These are phyloP conservation scores for Noctua pronuba DNA, from an alignment of 2,888 invertebrate species.

Conservation along the genomic window DNA sequence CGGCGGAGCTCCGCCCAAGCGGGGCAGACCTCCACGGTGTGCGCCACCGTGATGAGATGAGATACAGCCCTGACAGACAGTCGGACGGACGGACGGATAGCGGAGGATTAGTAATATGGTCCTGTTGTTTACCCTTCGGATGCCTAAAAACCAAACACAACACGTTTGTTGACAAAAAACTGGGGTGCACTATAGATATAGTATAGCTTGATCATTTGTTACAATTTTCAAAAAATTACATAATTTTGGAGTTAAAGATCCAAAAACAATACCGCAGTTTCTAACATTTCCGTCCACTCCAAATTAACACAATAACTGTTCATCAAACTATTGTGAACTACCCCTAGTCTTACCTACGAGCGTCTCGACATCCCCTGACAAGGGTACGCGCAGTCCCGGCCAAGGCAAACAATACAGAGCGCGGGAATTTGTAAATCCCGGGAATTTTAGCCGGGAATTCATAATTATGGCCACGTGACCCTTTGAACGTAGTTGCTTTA, in stretches of 20 bases:
- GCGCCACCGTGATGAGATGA: no score
- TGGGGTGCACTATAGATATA: neutral
- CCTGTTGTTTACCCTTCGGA: no score
- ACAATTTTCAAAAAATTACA: neutral
- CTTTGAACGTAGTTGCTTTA: slow-evolving; percentile 13
- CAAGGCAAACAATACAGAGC: slow-evolving; percentile 65
- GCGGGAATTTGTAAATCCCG: slow-evolving; percentile 59
- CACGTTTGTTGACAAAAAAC: neutral
- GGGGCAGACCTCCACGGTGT: no score
- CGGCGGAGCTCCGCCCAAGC: no score
- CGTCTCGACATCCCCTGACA: slow-evolving; percentile 68
- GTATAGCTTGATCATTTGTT: neutral
- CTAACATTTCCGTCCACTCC: slow-evolving; percentile 29
- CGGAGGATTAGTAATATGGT: no score
- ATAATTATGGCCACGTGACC: slow-evolving; percentile 63
- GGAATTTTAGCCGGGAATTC: slow-evolving; percentile 68
- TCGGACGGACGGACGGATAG: no score
- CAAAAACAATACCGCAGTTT: slow-evolving; percentile 1
- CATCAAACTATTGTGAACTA: slow-evolving; percentile 50
- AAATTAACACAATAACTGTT: slow-evolving; percentile 60
- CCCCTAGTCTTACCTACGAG: slow-evolving; percentile 51
- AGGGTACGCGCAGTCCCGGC: slow-evolving; percentile 66
- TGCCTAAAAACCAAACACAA: no score
- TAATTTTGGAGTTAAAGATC: neutral
- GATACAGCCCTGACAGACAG: no score